Evolutionary conservation across 2,888 invertebrate species (phyloP), one percentile per base, ranked within the genome.

Genomic region (Lepetodrilus schrolli): DNA sequence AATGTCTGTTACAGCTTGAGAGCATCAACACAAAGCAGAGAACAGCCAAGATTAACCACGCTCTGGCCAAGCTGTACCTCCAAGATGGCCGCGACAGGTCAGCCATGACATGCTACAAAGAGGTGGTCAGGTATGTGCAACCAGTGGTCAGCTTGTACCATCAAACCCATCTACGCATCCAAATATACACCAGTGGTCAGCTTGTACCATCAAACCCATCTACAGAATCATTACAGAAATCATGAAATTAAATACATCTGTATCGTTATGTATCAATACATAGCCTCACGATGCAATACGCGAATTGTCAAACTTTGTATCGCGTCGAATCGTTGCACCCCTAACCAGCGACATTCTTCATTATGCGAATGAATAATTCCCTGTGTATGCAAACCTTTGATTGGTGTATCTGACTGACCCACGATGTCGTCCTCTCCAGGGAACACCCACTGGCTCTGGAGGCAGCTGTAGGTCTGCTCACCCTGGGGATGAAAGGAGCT

Each of bases 381-480:
- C n/a, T n/a, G n/a, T n/a, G n/a, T n/a, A n/a, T n/a, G n/a, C n/a
- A n/a, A n/a, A n/a, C n/a, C n/a, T n/a, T n/a, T n/a, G n/a, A n/a
- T n/a, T n/a, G n/a, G n/a, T n/a, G n/a, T n/a, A n/a, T n/a, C n/a
- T n/a, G n/a, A n/a, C n/a, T n/a, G n/a, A n/a, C n/a, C n/a, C n/a
- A n/a, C n/a, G n/a, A n/a, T n/a, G n/a, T n/a, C n/a, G n/a, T n/a
- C n/a, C n/a, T 66, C 80, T 82, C 51, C 80, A 90, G 92, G 90
- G 94, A 94, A 83, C 94, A 94, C 86, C 95, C 95, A 0, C 91
- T 95, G 87, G 94, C 95, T 0, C 84, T 96, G 74, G 94, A 94
- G 83, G 94, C 95, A 4, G 94, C 94, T 1, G 94, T 94, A 87
- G 94, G 94, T 73, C 91, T 96, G 23, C 90, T 96, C 68, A 93